A percentile compares a stretch with the other conserved stretches of the same genome.
phyloP scores from a whole-genome alignment of 2,888 invertebrate genomes.

The Dascillus cervinus region DNA sequence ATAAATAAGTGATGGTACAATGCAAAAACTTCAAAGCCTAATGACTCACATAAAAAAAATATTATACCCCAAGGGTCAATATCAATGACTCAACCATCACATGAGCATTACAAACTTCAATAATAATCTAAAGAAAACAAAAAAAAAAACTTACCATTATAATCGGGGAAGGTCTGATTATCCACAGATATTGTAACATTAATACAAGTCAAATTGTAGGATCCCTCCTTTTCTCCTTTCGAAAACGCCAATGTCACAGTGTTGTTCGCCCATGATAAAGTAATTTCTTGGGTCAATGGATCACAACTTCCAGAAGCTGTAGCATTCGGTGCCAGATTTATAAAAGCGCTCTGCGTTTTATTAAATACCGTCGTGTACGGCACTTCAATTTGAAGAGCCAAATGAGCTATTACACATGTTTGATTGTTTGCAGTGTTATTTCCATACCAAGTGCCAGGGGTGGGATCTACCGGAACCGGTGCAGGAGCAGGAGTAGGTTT shows the following conservation, averaged over 20 bases:
- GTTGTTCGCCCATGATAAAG: slow-evolving; percentile 34
- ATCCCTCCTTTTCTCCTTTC: not conserved
- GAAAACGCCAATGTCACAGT: not conserved
- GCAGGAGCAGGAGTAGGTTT: slow-evolving; percentile 27
- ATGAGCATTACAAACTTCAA: too few species aligned
- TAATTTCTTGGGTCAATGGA: slow-evolving; percentile 33
- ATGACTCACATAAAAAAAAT: too few species aligned
- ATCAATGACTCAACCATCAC: too few species aligned
- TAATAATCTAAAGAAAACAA: not conserved
- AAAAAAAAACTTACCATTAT: slow-evolving; percentile 3
- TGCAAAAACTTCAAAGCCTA: too few species aligned
- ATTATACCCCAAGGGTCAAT: too few species aligned
- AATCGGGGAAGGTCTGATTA: slow-evolving; percentile 16
- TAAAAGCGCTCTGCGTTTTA: slow-evolving; percentile 25
- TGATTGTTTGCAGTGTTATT: slow-evolving; percentile 31
- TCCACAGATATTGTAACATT: not conserved
- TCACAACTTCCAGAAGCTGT: slow-evolving; percentile 40
- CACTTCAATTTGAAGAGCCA: slow-evolving; percentile 59
- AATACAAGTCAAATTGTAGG: slow-evolving; percentile 1
- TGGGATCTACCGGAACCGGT: slow-evolving; percentile 30
- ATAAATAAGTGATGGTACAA: too few species aligned
- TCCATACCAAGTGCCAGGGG: slow-evolving; percentile 45
- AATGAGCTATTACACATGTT: slow-evolving; percentile 58
- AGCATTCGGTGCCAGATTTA: slow-evolving; percentile 43
- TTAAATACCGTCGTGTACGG: slow-evolving; percentile 42